Conservation (phyloP, 1,140 invertebrate genomes). For the Drosophila lacertosa region DNA sequence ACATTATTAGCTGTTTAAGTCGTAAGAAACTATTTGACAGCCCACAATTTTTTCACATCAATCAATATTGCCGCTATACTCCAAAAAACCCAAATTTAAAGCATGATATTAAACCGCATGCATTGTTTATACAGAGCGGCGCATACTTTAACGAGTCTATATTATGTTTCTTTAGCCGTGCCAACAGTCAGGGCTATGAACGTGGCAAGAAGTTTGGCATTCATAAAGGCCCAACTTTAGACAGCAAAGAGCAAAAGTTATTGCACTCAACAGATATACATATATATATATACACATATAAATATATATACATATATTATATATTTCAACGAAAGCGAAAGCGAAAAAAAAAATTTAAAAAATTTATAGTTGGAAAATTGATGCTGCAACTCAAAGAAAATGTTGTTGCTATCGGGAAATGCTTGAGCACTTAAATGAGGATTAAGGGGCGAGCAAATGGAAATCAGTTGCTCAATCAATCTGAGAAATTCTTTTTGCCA, state of each 20-base stretch:
- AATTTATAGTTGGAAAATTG: conserved; percentile 4
- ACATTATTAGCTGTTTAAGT: too few species aligned
- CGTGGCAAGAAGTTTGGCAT: conserved; percentile 17
- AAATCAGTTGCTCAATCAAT: conserved; percentile 24
- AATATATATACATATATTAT: not conserved
- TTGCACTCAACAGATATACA: not conserved
- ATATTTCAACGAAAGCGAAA: not conserved
- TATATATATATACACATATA: not conserved
- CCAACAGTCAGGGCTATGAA: not conserved
- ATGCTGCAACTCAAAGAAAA: conserved; percentile 4
- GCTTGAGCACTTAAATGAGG: not conserved
- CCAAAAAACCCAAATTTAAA: not conserved
- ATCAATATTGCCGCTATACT: not conserved
- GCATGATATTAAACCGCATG: conserved; percentile 4
- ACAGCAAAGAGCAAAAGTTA: conserved; percentile 20
- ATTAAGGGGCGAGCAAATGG: conserved; percentile 11
- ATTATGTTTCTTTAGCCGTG: conserved; percentile 6
- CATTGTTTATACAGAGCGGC: not conserved
- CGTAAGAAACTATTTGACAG: too few species aligned
- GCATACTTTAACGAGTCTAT: conserved; percentile 1
- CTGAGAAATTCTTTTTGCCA: conserved; percentile 13
- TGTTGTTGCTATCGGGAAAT: not conserved
- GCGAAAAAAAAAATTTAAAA: too few species aligned
- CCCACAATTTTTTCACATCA: not conserved
- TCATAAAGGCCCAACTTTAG: conserved; percentile 36